Base-by-base conservation (phyloP, 2,113 vertebrate genomes). In the Nothobranchius kuhntae region DNA sequence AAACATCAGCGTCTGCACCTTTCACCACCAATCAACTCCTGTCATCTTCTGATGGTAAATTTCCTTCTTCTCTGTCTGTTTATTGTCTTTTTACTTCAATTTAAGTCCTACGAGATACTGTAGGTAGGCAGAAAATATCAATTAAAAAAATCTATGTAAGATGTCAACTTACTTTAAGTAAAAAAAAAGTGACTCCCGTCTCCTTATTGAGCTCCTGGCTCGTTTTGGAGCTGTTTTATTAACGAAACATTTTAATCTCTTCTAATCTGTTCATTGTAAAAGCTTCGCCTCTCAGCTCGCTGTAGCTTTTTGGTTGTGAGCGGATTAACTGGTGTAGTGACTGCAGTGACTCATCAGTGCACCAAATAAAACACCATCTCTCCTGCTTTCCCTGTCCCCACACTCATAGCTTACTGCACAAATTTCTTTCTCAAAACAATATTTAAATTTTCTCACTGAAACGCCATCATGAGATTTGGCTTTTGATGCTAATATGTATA, bases 281-380 rank as follows among this genome's bases (percentile, higher is more conserved):
- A 65, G 44, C 64, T 21, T 72, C 57, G 45, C 40, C 4, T 14
- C 26, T 21, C 11, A 40, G 64, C 52, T 78, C 61, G 24, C 57
- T 53, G 54, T 47, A 24, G 63, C 75, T 75, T 72, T 73, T 47
- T 36, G 55, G 55, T 61, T 38, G 46, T 63, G 54, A 71, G 59
- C 52, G 59, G 64, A 77, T 82, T 71, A 65, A 42, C 71, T 50
- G 26, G 54, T 60, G 74, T 56, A 11, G 45, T 51, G 53, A 50
- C 81, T 75, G 80, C 36, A 78, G 81, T 91, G 89, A 91, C 73
- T 91, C 89, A 91, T 91, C 85, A 30, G 55, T 89, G 89, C 88
- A 38, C 73, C 85, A 84, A 42, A 87, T 81, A 65, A 80, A 54
- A 51, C 26, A 17, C 30, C 35, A 24, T 61, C 64, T 80, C 50